Evolutionary conservation across 1,140 invertebrate species (phyloP), one percentile per base, ranked within the genome.

Genomic region (Drosophila repletoides): DNA sequence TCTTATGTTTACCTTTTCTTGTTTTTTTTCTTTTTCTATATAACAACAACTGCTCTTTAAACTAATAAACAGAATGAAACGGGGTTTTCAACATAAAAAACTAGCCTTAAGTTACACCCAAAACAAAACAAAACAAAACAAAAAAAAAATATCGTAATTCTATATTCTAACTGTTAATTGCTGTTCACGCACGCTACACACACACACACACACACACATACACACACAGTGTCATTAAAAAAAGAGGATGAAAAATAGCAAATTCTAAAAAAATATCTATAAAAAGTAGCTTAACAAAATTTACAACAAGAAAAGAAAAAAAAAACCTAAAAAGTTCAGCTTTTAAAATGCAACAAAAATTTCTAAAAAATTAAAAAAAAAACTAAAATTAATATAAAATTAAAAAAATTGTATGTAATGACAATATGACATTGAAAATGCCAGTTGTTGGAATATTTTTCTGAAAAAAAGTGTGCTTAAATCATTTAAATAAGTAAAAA

Each of bases 401-500:
- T 29, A 22, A 26, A 22, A 58, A 22, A 41, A 55, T 29, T 3
- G 17, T 59, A 77, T 77, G 52, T 59, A 56, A 61, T 22, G 19
- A 68, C 38, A 43, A 70, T 33, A 52, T 26, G 46, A 84, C 79
- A 83, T 83, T 83, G 24, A 65, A 81, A 81, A 81, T 83, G 77
- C 65, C 64, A 74, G 74, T 74, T 53, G 66, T 73, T 74, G 61
- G 65, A 74, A 46, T 84, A 84, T 83, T 64, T 69, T 65, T 38
- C n/a, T n/a, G 19, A 72, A 60, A 26, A 80, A 76, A 86, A 80
- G 72, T 86, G 81, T 84, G 81, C 81, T 84, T 84, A 79, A 84
- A 72, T 34, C 14, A 64, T 40, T 55, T 34, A 48, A 55, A 55
- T 3, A 33, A 43, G 48, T 41, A 67, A 21, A 34, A 48, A 58